Evolutionary conservation across 2,113 vertebrate genomes (phyloP), one percentile per base, ranked within the genome.

Genomic region (Casuarius casuarius): DNA sequence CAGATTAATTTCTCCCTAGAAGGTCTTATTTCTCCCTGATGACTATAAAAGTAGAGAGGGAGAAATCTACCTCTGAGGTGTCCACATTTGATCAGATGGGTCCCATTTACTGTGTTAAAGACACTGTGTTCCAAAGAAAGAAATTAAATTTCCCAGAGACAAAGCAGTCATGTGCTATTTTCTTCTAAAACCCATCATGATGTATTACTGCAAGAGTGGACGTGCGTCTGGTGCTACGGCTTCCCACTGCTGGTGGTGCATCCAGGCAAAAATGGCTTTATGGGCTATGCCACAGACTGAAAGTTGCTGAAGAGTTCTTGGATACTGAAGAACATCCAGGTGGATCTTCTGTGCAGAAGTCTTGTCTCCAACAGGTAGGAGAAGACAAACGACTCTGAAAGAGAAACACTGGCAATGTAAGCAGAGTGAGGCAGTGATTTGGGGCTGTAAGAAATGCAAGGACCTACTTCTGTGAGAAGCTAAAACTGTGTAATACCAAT

Each of bases 1-100:
- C 90, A 80, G 75, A 85, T 25, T 92, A 74, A 73, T 91, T 93
- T 92, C 56, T 96, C 90, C 92, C 85, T 38, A 93, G 79, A 91
- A 94, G 54, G 59, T 6, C 19, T 74, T 88, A 90, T 90, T 87
- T 91, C 72, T 92, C 35, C 83, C 87, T 52, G 73, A 49, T 59
- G 59, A 49, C 87, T 83, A 6, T 31, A 77, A 94, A 67, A 56
- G 63, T 62, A 46, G 68, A 85, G 77, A 62, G 46, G 49, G 58
- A 89, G 74, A 91, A 62, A 88, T 94, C 91, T 74, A 46, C 82
- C 72, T 83, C 63, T 63, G 54, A n/a, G 3, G 3, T 38, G 54
- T 46, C 95, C 51, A 17, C 19, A 11, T 66, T 26, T 52, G 49
- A 59, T 73, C 82, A 42, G 49, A 67, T 0, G 3, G 62, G 93